These are phyloP conservation scores for Cyclophora albipunctata DNA, from an alignment of 2,888 invertebrate species.

Conservation along the genomic window DNA sequence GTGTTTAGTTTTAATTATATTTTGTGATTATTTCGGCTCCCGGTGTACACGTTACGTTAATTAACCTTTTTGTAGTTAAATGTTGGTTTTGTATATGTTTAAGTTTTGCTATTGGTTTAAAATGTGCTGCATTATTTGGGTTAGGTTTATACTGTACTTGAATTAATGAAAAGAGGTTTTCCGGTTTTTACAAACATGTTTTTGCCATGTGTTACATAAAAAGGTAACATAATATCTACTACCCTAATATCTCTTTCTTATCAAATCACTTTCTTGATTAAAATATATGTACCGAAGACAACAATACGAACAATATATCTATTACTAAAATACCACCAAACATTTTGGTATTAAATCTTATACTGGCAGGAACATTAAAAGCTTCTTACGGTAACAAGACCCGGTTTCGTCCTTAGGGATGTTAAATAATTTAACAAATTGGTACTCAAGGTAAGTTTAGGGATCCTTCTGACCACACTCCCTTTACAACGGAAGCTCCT, in stretches of 20 bases:
- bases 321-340: no score
- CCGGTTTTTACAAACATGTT: no score
- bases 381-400: constrained; percentile 33
- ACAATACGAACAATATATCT: no score
- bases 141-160: no score
- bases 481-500: constrained; percentile 61
- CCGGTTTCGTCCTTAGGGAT: constrained; percentile 38
- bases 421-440: constrained; percentile 69
- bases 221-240: no score
- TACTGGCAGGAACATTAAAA: constrained; percentile 29
- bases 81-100: neutral
- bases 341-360: neutral
- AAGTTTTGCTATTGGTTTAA: no score
- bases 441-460: constrained; percentile 59
- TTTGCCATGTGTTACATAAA: no score
- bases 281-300: no score
- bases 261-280: no score
- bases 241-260: no score
- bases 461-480: constrained; percentile 63
- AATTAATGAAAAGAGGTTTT: no score
- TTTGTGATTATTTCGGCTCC: constrained; percentile 6
- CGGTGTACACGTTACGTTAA: constrained; percentile 11
- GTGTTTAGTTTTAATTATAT: constrained; percentile 26
- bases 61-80: constrained; percentile 4
- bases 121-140: no score